Evolutionary conservation across 2,113 vertebrate species (phyloP).

Genomic region (Oostethus manadensis): DNA sequence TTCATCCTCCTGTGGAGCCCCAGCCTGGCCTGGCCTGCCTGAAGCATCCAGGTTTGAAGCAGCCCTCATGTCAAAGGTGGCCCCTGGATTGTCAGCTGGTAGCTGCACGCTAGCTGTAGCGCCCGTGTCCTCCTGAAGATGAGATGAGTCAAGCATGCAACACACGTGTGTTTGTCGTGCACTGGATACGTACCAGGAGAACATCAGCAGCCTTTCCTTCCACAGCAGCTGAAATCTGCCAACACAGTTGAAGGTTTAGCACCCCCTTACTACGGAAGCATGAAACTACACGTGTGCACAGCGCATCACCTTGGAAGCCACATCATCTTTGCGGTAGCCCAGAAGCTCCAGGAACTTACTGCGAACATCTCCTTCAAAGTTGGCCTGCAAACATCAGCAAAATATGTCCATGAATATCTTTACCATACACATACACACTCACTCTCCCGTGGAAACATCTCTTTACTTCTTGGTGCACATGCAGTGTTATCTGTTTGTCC

Average conservation of each 20-base stretch:
- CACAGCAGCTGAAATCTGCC: constrained; percentile 3
- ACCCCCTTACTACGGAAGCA: not conserved
- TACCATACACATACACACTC: too few species aligned
- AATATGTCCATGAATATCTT: not conserved
- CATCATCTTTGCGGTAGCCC: constrained; percentile 87
- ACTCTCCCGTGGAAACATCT: too few species aligned
- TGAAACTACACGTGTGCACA: not conserved
- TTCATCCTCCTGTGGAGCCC: constrained; percentile 8
- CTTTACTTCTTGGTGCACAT: too few species aligned
- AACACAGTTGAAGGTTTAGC: not conserved
- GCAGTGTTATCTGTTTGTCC: too few species aligned
- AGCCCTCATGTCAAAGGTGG: constrained; percentile 53
- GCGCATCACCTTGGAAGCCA: constrained; percentile 81
- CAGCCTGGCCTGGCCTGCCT: constrained; percentile 22
- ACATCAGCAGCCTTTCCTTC: not conserved
- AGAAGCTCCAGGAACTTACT: constrained; percentile 88
- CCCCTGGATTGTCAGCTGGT: constrained; percentile 37
- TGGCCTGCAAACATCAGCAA: constrained; percentile 70
- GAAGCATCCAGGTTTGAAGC: constrained; percentile 37
- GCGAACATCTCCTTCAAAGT: constrained; percentile 88
- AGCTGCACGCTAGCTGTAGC: constrained; percentile 15
- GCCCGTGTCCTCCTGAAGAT: not conserved
- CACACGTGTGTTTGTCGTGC: too few species aligned
- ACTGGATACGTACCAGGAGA: not conserved
- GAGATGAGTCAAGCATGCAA: not conserved